Conservation (phyloP, 2,888 invertebrate species). For the Neoaliturus tenellus region DNA sequence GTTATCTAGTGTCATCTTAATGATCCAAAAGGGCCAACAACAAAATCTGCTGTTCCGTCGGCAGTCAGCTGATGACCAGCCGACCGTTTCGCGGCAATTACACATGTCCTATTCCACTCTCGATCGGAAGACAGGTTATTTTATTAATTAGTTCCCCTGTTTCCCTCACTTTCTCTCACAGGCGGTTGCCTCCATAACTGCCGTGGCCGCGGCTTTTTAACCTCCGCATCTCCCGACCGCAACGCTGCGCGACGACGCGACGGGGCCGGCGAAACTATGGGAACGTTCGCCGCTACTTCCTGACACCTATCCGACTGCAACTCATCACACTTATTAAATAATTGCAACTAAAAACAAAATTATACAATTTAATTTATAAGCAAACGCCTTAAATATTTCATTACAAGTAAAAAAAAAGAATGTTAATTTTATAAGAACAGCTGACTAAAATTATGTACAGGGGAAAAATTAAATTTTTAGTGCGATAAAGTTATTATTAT, state of each 20-base stretch:
- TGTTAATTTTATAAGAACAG: too few species aligned
- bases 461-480: too few species aligned
- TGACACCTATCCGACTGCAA: too few species aligned
- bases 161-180: background rate
- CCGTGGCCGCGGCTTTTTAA: conserved; percentile 18
- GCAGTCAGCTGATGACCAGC: background rate
- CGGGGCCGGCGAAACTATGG: background rate
- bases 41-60: background rate
- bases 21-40: background rate
- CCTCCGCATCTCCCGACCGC: conserved; percentile 3
- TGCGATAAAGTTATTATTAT: too few species aligned
- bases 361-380: too few species aligned
- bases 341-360: too few species aligned
- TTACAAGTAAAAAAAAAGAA: too few species aligned
- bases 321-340: too few species aligned
- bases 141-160: conserved; percentile 12
- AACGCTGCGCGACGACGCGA: too few species aligned
- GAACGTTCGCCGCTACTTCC: background rate
- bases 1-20: too few species aligned
- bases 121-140: conserved; percentile 15
- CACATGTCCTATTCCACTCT: background rate
- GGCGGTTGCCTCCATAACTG: conserved; percentile 7
- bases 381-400: too few species aligned
- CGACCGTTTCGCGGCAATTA: background rate
- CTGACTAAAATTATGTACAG: too few species aligned